Base-by-base conservation (phyloP, 1,140 invertebrate species). In the Chymomyza costata region DNA sequence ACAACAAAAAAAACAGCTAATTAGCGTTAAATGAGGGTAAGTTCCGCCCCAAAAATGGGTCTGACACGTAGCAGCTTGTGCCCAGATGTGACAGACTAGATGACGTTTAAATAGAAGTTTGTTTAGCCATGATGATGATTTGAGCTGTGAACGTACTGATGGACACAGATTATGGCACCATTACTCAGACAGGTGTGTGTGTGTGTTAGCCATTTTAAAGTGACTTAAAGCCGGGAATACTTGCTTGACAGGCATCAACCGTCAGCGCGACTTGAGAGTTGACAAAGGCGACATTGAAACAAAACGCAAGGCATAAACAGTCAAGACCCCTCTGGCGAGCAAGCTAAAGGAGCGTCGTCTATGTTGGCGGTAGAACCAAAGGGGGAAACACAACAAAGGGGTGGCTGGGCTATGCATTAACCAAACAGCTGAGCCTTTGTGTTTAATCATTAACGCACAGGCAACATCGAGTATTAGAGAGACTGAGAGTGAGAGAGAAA, bases 401-500 rank as follows among this genome's bases (percentile, higher is more conserved):
- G 45, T 55, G 41, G 57, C 43, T 14, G 39, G 46, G 58, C 64
- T 59, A 74, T 76, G 65, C 55, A 73, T 80, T 80, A 65, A 67
- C 62, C 65, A 80, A 80, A 80, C 73, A 80, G 73, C 73, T 80
- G 73, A 80, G 73, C 65, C 58, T 73, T 73, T 80, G 73, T 80
- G 73, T 80, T 80, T 59, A 80, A 74, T 80, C 73, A 80, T 80
- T 80, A 80, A 80, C 70, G 70, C 61, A 65, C 64, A 59, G 56
- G 61, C 46, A 39, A 32, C 2, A n/a, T n/a, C n/a, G n/a, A n/a
- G n/a, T n/a, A n/a, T 5, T 49, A 63, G 39, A 40, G 2, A 14
- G 28, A 6, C 1, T 6, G 28, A 18, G 16, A 16, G 25, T 6
- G 41, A 13, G 16, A 47, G 14, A 38, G 30, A 31, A 19, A 37